Base-by-base conservation (phyloP, 2,797 vertebrate species). In the Acanthopagrus latus region DNA sequence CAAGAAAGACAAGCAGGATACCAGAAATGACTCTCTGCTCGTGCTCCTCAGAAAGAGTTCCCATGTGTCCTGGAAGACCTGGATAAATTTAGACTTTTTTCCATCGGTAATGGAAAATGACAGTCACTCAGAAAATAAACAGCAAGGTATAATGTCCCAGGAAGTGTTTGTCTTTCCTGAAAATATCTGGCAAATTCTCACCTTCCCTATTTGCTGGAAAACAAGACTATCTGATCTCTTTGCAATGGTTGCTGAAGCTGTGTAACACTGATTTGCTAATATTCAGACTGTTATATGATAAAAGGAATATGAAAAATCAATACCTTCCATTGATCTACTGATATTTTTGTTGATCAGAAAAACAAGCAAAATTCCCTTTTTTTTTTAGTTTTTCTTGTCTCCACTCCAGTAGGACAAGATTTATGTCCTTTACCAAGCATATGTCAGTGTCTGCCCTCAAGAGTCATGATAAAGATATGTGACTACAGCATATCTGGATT, bases 31-130 rank as follows among this genome's bases (percentile, higher is more conserved):
- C 71, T 66, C 52, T 62, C 25, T 21, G 64, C 63, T 75, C 20
- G 17, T 48, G 72, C 58, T 85, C 60, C 43, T 74, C 3, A 55
- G n/a, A 67, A 43, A 84, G 46, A 54, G 57, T 89, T 90, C 87
- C 85, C 85, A 89, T 71, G 56, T 78, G 76, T 89, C 73, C 79
- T n/a, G 51, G 70, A 82, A 85, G 89, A 78, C 56, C 43, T 55
- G 79, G 83, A 71, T 86, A 86, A 79, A 86, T 84, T 81, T 85
- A 88, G 82, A 63, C 65, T 25, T 21, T 86, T 78, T 65, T 76
- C 17, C 72, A 67, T 52, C 29, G 48, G 29, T 77, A 62, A 33
- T 74, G 69, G 74, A 86, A 87, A 71, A 81, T 83, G 52, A 74
- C 29, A 47, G 59, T 71, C 41, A 17, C 76, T 51, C 10, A 48